phyloP scores from a whole-genome alignment of 2,797 vertebrate genomes.

The Paguma larvata region DNA sequence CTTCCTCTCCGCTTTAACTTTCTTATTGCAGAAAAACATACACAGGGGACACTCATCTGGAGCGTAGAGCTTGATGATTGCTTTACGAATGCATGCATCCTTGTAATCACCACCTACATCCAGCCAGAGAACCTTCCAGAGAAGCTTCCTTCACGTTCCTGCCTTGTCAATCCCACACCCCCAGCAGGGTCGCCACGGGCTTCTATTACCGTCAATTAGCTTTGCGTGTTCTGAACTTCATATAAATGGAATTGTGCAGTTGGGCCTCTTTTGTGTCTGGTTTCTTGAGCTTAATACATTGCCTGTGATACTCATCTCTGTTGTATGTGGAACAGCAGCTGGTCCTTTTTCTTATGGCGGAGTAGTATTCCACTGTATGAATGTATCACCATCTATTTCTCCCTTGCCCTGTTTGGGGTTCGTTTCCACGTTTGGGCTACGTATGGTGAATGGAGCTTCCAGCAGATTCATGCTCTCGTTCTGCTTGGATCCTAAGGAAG shows the following conservation, averaged over 20 bases:
- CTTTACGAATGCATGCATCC: background rate
- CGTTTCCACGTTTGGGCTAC: accelerated
- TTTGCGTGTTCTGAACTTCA: background rate
- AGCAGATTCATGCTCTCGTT: accelerated
- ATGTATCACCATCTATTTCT: background rate
- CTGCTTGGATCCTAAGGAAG: background rate
- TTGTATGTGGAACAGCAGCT: accelerated
- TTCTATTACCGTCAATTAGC: background rate
- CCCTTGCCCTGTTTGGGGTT: accelerated
- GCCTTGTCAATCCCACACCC: background rate
- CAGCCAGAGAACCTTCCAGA: conserved; percentile 37
- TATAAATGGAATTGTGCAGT: accelerated
- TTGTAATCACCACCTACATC: conserved; percentile 14
- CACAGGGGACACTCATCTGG: background rate
- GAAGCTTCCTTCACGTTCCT: background rate
- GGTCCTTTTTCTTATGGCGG: background rate
- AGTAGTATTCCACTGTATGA: background rate
- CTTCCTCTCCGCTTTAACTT: background rate
- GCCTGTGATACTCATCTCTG: background rate
- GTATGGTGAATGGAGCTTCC: background rate
- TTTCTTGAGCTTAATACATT: background rate
- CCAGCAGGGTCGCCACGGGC: background rate
- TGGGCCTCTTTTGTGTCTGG: background rate
- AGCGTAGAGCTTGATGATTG: background rate
- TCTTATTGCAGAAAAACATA: conserved; percentile 7